phyloP scores from a whole-genome alignment of 2,888 invertebrate species.

The Leptinotarsa rubiginosa region DNA sequence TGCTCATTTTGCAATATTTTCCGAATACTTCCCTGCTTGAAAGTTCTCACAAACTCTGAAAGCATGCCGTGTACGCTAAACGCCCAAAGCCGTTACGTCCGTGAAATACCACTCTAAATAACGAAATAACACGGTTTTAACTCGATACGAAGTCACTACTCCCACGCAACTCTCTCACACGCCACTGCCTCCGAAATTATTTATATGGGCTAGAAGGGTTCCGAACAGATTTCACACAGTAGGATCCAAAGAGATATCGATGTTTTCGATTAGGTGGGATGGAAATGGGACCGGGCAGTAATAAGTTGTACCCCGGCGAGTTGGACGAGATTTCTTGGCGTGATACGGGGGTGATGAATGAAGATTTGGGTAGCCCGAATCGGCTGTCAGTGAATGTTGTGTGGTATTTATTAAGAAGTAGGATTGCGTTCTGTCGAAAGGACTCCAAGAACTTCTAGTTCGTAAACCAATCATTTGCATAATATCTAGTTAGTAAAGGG shows the following conservation, averaged over 20 bases:
- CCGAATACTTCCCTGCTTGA: neutral
- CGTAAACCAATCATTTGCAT: neutral
- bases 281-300: conserved; percentile 42
- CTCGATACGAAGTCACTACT: conserved; percentile 23
- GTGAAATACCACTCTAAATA: conserved; percentile 23
- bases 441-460: neutral
- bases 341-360: conserved; percentile 21
- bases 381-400: conserved; percentile 1
- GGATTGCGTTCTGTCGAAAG: neutral
- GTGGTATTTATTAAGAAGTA: neutral
- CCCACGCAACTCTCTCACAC: conserved; percentile 19
- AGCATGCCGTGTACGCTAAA: neutral
- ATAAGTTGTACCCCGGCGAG: conserved; percentile 46
- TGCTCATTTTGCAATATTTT: neutral
- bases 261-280: conserved; percentile 49
- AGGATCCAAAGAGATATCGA: conserved; percentile 46
- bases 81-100: neutral
- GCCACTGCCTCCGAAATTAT: conserved; percentile 28
- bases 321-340: conserved; percentile 32
- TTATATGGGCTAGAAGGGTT: conserved; percentile 31
- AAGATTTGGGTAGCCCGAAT: conserved; percentile 4
- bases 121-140: conserved; percentile 17
- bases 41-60: neutral
- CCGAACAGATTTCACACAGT: conserved; percentile 45
- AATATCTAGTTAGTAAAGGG: neutral